Conservation (phyloP, 2,888 invertebrate genomes). For the Acrobasis repandana region DNA sequence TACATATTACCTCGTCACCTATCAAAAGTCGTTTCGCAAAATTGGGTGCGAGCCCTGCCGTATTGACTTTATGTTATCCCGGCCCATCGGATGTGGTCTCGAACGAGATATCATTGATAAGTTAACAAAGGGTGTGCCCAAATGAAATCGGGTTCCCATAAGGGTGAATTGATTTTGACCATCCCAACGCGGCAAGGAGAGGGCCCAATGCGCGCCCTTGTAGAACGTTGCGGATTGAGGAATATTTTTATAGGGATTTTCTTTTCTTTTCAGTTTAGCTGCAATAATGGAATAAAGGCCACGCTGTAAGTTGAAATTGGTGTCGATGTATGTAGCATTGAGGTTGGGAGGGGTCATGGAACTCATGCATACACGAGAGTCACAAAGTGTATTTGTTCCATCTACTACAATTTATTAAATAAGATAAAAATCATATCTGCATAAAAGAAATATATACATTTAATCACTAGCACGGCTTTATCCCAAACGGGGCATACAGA, state of each 20-base stretch:
- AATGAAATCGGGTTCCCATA: conserved; percentile 1
- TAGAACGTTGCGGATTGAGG: background rate
- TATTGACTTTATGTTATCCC: background rate
- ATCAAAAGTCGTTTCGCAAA: conserved; percentile 2
- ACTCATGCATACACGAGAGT: too few relatives aligned
- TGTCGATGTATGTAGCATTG: too few relatives aligned
- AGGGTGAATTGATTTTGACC: conserved; percentile 14
- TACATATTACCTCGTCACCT: background rate
- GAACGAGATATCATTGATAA: conserved; percentile 1
- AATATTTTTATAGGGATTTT: background rate
- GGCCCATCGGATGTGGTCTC: background rate
- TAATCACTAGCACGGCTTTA: too few relatives aligned
- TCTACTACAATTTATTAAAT: too few relatives aligned
- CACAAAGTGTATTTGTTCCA: too few relatives aligned
- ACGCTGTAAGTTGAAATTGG: too few relatives aligned
- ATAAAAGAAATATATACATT: too few relatives aligned
- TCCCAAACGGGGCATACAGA: too few relatives aligned
- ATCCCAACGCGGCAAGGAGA: background rate
- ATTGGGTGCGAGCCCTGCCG: background rate
- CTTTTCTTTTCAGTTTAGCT: background rate
- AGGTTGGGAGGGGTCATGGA: too few relatives aligned
- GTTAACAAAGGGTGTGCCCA: conserved; percentile 3
- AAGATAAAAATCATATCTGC: too few relatives aligned
- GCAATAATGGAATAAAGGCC: too few relatives aligned
- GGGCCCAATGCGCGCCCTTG: background rate